Conservation (phyloP, 2,113 vertebrate genomes). For the Origma solitaria region DNA sequence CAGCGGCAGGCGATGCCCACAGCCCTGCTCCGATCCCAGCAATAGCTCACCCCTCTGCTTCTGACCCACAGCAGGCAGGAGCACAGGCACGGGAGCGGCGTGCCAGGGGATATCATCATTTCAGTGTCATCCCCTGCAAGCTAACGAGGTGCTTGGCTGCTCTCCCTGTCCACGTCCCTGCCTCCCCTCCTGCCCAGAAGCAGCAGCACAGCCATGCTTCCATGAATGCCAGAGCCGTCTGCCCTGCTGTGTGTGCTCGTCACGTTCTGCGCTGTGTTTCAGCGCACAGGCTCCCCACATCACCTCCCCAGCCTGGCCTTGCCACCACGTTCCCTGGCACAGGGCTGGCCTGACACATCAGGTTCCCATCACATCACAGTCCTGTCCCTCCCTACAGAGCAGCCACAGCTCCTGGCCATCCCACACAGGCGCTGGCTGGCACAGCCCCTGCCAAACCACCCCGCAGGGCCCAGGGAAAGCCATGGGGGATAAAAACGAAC, state of each 20-base stretch:
- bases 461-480: neutral
- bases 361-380: accelerated
- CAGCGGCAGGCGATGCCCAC: accelerated
- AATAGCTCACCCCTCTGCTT: neutral
- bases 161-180: neutral
- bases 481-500: neutral
- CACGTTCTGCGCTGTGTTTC: accelerated
- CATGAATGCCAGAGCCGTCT: neutral
- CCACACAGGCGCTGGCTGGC: neutral
- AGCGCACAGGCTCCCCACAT: accelerated
- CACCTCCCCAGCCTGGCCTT: neutral
- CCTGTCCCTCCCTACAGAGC: neutral
- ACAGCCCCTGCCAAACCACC: neutral
- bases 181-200: neutral
- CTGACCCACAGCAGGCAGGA: neutral
- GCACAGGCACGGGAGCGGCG: accelerated
- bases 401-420: neutral
- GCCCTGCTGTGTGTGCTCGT: accelerated
- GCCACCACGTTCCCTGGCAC: neutral
- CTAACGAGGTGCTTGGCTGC: neutral
- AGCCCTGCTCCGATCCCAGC: neutral
- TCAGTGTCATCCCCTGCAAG: neutral
- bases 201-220: accelerated
- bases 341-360: neutral
- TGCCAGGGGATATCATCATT: neutral